A percentile compares a stretch with the other conserved stretches of the same genome.
phyloP scores from a whole-genome alignment of 2,797 vertebrate species.

The Sebastes dallii region DNA sequence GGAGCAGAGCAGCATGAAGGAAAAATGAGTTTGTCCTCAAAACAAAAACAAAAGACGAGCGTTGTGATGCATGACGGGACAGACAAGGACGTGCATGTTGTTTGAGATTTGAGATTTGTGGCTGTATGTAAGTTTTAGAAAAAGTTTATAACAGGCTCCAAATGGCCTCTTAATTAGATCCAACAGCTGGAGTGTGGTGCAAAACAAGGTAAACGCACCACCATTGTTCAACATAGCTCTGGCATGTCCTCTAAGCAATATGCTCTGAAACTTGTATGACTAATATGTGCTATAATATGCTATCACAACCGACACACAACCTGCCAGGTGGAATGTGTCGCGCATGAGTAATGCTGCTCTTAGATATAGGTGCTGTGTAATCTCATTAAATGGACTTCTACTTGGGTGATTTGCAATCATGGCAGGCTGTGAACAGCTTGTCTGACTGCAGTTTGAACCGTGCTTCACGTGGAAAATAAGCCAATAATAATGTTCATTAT shows the following conservation, averaged over 20 bases:
- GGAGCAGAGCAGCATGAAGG: neutral
- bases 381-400: conserved; percentile 10
- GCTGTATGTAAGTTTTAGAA: conserved; percentile 7
- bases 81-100: conserved; percentile 24
- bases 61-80: neutral
- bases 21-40: conserved; percentile 12
- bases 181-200: conserved; percentile 42
- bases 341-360: neutral
- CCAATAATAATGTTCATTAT: conserved; percentile 3
- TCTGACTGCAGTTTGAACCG: neutral
- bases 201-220: conserved; percentile 8
- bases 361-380: neutral
- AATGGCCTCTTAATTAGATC: conserved; percentile 50
- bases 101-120: conserved; percentile 22
- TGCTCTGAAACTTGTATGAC: neutral
- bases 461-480: conserved; percentile 1
- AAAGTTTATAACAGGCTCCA: conserved; percentile 23
- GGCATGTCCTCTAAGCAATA: conserved; percentile 39
- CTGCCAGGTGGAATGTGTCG: conserved; percentile 4
- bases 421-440: conserved; percentile 15
- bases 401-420: neutral
- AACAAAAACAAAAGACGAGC: conserved; percentile 8
- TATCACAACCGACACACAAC: neutral
- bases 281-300: neutral
- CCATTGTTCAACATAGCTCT: neutral